phyloP scores from a whole-genome alignment of 2,888 invertebrate genomes.

The Harpalus rufipes region DNA sequence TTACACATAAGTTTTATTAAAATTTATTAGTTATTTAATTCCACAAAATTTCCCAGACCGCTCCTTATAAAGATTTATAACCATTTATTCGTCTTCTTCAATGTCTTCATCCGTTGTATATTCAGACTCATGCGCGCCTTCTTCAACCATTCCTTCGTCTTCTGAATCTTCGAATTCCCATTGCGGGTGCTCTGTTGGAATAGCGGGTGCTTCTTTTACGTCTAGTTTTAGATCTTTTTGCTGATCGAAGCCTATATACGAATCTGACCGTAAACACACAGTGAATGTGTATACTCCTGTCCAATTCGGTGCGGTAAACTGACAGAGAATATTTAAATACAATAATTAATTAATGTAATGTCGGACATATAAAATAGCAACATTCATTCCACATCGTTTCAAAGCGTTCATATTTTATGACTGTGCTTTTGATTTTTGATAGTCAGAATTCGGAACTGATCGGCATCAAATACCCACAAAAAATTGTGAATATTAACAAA shows the following conservation, averaged over 20 bases:
- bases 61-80: constrained; percentile 46
- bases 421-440: too few relatives aligned
- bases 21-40: constrained; percentile 43
- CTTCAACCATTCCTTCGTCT: constrained; percentile 81
- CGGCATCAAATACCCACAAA: too few relatives aligned
- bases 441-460: too few relatives aligned
- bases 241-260: constrained; percentile 98
- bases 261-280: constrained; percentile 96
- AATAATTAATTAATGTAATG: not conserved
- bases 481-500: too few relatives aligned
- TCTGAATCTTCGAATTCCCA: constrained; percentile 98
- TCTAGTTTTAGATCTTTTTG: constrained; percentile 97
- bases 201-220: constrained; percentile 96
- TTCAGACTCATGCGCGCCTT: constrained; percentile 83
- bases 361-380: too few relatives aligned
- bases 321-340: constrained; percentile 67
- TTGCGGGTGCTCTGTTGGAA: constrained; percentile 96
- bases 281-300: constrained; percentile 95
- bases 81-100: constrained; percentile 77
- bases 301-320: constrained; percentile 96
- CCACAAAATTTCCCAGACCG: constrained; percentile 66
- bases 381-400: too few relatives aligned
- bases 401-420: too few relatives aligned
- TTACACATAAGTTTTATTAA: constrained; percentile 58
- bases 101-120: constrained; percentile 85